Evolutionary conservation across 2,888 invertebrate genomes (phyloP).

Genomic region (Drosophila meridionalis): DNA sequence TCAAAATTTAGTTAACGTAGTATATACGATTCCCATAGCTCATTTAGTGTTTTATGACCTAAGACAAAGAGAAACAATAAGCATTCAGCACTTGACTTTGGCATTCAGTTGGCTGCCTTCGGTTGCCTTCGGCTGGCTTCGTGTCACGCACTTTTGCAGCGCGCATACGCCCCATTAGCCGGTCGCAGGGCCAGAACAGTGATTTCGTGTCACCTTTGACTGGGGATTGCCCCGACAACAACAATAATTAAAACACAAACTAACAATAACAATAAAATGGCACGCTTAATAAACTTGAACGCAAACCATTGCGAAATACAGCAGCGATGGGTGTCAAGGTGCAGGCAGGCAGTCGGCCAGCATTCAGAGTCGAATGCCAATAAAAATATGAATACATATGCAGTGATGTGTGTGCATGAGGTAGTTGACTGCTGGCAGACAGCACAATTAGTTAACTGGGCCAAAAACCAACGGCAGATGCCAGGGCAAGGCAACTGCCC

Average conservation of each 20-base stretch:
- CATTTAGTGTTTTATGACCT: not conserved
- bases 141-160: conserved; percentile 61
- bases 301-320: conserved; percentile 12
- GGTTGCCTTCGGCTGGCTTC: conserved; percentile 22
- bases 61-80: not conserved
- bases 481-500: conserved; percentile 34
- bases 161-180: conserved; percentile 60
- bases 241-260: conserved; percentile 8
- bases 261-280: conserved; percentile 5
- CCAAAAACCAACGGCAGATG: conserved; percentile 26
- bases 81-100: conserved; percentile 37
- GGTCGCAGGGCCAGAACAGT: conserved; percentile 34
- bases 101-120: conserved; percentile 20
- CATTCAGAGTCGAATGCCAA: conserved; percentile 17
- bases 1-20: no score
- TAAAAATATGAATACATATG: conserved; percentile 36
- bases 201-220: conserved; percentile 47
- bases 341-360: conserved; percentile 19
- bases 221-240: conserved; percentile 23
- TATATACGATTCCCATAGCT: not conserved
- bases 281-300: conserved; percentile 28
- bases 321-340: conserved; percentile 66
- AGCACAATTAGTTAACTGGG: conserved; percentile 65
- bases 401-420: not conserved
- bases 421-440: conserved; percentile 16